Evolutionary conservation across 2,113 vertebrate species (phyloP).

Genomic region (Misgurnus anguillicaudatus): DNA sequence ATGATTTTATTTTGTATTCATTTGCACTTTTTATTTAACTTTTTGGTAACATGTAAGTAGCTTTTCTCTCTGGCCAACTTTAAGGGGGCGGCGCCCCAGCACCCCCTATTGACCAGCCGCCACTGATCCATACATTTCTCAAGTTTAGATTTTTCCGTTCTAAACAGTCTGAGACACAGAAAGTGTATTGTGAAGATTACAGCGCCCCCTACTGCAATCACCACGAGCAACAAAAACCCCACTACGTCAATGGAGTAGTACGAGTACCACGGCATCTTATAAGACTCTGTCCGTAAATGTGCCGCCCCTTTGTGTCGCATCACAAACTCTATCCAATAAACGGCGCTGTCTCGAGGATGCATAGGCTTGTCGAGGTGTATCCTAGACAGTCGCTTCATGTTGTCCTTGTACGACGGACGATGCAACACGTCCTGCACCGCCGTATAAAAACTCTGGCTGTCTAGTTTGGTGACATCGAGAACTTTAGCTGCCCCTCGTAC

Average conservation of each 20-base stretch:
- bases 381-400: slow-evolving; percentile 68
- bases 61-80: no score
- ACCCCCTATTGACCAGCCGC: no score
- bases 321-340: slow-evolving; percentile 76
- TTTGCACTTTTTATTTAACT: no score
- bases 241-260: slow-evolving; percentile 71
- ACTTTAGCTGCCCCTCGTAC: slow-evolving; percentile 66
- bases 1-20: no score
- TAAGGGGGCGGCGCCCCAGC: no score
- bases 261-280: slow-evolving; percentile 70
- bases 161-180: slow-evolving; percentile 62
- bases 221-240: slow-evolving; percentile 41
- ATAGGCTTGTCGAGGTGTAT: slow-evolving; percentile 69
- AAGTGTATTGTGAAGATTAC: slow-evolving; percentile 51
- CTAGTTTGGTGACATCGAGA: slow-evolving; percentile 61
- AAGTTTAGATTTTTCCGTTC: slow-evolving; percentile 65
- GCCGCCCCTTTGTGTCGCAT: slow-evolving; percentile 73
- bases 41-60: no score
- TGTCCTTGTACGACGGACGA: slow-evolving; percentile 66
- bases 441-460: slow-evolving; percentile 61
- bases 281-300: slow-evolving; percentile 71
- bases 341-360: slow-evolving; percentile 65
- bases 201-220: slow-evolving; percentile 45
- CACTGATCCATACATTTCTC: slow-evolving; percentile 51
- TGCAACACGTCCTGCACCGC: slow-evolving; percentile 66